A percentile compares a stretch with the other conserved stretches of the same genome.
phyloP scores from a whole-genome alignment of 2,888 invertebrate genomes.

The Neuroscelio doddi region DNA sequence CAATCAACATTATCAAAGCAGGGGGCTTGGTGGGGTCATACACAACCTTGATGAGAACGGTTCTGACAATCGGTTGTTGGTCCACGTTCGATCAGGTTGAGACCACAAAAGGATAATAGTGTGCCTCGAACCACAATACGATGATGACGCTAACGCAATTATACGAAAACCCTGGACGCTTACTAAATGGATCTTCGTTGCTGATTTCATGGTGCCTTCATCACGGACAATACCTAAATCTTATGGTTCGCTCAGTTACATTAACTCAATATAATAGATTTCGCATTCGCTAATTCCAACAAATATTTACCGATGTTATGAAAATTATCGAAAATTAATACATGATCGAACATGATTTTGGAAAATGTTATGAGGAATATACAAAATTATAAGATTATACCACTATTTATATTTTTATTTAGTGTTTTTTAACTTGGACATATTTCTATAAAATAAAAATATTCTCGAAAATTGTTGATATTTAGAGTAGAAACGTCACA shows the following conservation, averaged over 20 bases:
- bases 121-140: constrained; percentile 52
- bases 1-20: constrained; percentile 66
- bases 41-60: constrained; percentile 43
- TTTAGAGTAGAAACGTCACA: too few species aligned
- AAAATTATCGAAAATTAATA: too few species aligned
- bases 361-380: too few species aligned
- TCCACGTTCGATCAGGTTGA: constrained; percentile 37
- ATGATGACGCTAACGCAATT: constrained; percentile 64
- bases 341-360: too few species aligned
- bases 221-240: constrained; percentile 13
- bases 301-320: too few species aligned
- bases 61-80: constrained; percentile 40
- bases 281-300: too few species aligned
- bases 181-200: constrained; percentile 39
- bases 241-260: neutral
- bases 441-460: too few species aligned
- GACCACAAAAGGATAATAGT: constrained; percentile 49
- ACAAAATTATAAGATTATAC: too few species aligned
- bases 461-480: too few species aligned
- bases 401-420: too few species aligned
- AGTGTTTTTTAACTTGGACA: too few species aligned
- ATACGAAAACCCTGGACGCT: constrained; percentile 44
- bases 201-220: constrained; percentile 23
- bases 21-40: constrained; percentile 37
- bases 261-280: neutral